Evolutionary conservation across 2,797 vertebrate species (phyloP).

Genomic region (Alosa sapidissima): DNA sequence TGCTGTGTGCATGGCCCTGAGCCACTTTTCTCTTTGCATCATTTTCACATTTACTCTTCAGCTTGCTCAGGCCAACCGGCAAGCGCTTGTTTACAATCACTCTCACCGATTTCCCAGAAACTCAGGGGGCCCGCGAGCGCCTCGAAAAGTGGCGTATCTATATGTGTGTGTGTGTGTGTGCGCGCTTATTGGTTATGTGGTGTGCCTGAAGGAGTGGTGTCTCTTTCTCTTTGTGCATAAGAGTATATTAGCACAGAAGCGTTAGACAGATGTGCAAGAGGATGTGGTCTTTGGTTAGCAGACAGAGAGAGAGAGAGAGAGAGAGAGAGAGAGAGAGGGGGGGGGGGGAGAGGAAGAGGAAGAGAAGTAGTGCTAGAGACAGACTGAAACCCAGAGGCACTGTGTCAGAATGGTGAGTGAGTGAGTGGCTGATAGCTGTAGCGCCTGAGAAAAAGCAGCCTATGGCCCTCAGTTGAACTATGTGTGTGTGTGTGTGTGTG

Average conservation of each 20-base stretch:
- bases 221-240: conserved; percentile 23
- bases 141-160: neutral
- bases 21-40: neutral
- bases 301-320: conserved; percentile 40
- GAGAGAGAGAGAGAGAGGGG: conserved; percentile 5
- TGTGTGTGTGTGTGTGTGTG: too few species aligned
- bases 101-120: conserved; percentile 76
- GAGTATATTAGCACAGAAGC: conserved; percentile 45
- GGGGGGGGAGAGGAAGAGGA: neutral
- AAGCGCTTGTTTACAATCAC: conserved; percentile 67
- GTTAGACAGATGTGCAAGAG: conserved; percentile 54
- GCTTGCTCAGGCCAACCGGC: conserved; percentile 65
- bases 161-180: conserved; percentile 25
- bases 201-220: conserved; percentile 24
- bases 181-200: conserved; percentile 27
- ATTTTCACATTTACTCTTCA: conserved; percentile 52
- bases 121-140: conserved; percentile 46
- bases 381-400: neutral
- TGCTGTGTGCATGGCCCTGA: neutral
- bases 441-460: conserved; percentile 28
- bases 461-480: too few species aligned
- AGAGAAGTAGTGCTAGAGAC: neutral
- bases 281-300: conserved; percentile 54
- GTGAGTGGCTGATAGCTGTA: conserved; percentile 6
- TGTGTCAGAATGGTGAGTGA: neutral